Conservation (phyloP, 2,888 invertebrate species). For the Dicyrtoma fusca region DNA sequence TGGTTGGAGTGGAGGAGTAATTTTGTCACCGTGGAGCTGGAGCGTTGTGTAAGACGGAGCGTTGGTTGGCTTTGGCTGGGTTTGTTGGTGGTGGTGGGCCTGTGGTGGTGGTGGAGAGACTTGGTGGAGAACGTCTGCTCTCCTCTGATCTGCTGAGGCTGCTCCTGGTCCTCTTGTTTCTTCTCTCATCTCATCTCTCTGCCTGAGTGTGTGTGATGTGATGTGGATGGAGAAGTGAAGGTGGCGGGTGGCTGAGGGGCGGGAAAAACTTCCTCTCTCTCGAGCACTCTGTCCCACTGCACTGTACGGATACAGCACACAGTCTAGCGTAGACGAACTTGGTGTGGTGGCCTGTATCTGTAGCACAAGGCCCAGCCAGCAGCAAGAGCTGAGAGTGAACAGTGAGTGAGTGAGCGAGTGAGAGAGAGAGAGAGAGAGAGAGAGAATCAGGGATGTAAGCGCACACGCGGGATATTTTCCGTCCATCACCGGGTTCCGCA, state of each 20-base stretch:
- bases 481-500: conserved; percentile 53
- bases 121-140: not conserved
- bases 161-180: not conserved
- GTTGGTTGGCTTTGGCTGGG: no score
- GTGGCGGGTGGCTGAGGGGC: conserved; percentile 34
- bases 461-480: conserved; percentile 53
- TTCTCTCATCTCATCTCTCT: not conserved
- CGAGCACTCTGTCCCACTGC: not conserved
- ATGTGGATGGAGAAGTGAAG: conserved; percentile 26
- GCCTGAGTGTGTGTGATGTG: not conserved
- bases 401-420: conserved; percentile 13
- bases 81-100: no score
- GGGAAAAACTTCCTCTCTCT: conserved; percentile 27
- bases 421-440: conserved; percentile 23
- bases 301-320: no score
- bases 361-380: not conserved
- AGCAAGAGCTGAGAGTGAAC: conserved; percentile 6
- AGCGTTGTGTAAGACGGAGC: no score
- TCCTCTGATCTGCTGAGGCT: not conserved
- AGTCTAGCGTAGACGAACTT: no score
- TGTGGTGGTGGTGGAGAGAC: no score
- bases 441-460: conserved; percentile 35
- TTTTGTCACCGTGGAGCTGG: no score
- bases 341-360: not conserved
- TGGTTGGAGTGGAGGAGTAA: not conserved